Base-by-base conservation (phyloP, 30 jellyfish, hydroid and myxozoan genomes). In the Aurelia coerulea region DNA sequence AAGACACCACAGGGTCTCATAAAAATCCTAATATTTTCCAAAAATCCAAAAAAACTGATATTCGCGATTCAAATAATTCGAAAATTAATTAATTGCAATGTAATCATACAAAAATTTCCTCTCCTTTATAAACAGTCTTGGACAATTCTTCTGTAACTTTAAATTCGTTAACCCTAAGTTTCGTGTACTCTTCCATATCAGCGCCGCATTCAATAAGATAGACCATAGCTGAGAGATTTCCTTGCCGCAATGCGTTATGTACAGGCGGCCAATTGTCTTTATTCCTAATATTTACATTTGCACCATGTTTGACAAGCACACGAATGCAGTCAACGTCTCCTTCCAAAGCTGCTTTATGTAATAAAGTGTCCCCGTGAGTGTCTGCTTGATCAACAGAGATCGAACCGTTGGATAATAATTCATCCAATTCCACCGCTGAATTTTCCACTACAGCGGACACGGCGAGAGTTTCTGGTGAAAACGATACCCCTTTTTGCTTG, bases 221-320 rank as follows among this genome's bases (percentile, higher is more conserved):
- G 11, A 76, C 90, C 89, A 86, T 78, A 11, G 95, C 85, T 5
- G 95, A 79, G 3, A 86, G 37, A 42, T 78, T 76, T 0, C 88
- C 89, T 16, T 86, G 85, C 5, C 68, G 60, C 33, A 86, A 50
- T 2, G 95, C 95, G 33, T 15, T 50, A 32, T 86, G 95, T 4
- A 86, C 90, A 6, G 95, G 86, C 19, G 95, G 95, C 95, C 95
- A 86, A 16, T 89, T 89, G n/a, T 65, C 86, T 66, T 68, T 78
- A 54, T 86, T 76, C 76, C 67, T 86, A 1, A 66, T 62, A 37
- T 86, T 76, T 5, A 78, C 86, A 33, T 86, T 64, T 2, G 90
- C 90, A 9, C 95, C 95, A 68, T 86, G 86, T 17, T 78, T 76
- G 71, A 75, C 81, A 16, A 86, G 76, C 5, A 86, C 86, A 53